A percentile compares a stretch with the other conserved stretches of the same genome.
Evolutionary conservation across 2,113 vertebrate species (phyloP).

Genomic region (Silurus meridionalis): DNA sequence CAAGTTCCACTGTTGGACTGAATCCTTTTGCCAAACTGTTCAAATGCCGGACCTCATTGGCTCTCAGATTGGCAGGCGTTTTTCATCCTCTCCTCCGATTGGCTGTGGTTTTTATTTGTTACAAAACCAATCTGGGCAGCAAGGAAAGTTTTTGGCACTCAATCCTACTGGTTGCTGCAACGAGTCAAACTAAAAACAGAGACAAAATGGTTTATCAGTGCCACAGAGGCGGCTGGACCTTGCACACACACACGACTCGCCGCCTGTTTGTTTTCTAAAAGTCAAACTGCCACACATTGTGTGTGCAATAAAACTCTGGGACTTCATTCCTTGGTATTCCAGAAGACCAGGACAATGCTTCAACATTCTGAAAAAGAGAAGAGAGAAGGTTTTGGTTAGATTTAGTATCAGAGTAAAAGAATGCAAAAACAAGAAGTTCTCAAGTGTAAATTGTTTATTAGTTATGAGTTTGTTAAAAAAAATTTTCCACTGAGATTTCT

Average conservation of each 20-base stretch:
- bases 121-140: constrained; percentile 36
- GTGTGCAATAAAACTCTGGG: constrained; percentile 20
- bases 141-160: constrained; percentile 45
- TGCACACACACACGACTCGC: not conserved
- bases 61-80: constrained; percentile 18
- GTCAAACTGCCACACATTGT: not conserved
- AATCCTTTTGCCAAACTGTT: constrained; percentile 26
- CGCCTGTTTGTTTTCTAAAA: not conserved
- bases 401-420: not conserved
- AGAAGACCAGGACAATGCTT: constrained; percentile 58
- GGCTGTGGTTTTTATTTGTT: constrained; percentile 28
- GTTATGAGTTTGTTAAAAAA: not conserved
- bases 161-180: constrained; percentile 27
- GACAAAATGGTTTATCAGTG: constrained; percentile 23
- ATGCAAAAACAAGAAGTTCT: not conserved
- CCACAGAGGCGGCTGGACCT: constrained; percentile 25
- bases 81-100: constrained; percentile 25
- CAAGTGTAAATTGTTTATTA: not conserved
- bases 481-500: not conserved
- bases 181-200: constrained; percentile 34
- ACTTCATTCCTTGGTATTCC: constrained; percentile 55
- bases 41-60: constrained; percentile 22
- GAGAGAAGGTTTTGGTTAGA: constrained; percentile 5
- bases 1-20: constrained; percentile 24
- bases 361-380: constrained; percentile 70